Percentiles rank a stretch among this genome's conserved stretches.
phyloP scores from a whole-genome alignment of 2,888 invertebrate genomes.

The Dichetophora obliterata region DNA sequence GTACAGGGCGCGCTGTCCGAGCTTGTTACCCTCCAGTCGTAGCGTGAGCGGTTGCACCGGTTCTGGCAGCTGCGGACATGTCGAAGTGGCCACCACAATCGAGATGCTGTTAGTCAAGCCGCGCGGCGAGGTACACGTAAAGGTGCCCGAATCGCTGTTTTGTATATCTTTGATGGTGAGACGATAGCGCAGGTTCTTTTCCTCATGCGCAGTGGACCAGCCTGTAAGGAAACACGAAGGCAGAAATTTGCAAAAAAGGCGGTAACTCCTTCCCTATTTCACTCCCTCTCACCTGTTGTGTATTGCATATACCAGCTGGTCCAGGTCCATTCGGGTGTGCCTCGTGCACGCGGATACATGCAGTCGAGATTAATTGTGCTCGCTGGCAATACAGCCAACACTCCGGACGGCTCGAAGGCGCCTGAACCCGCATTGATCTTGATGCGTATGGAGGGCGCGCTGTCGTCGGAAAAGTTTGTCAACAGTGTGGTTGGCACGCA shows the following conservation, averaged over 20 bases:
- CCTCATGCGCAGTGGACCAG: conserved; percentile 71
- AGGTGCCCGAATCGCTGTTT: conserved; percentile 85
- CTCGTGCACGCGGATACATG: conserved; percentile 80
- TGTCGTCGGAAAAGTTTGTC: conserved; percentile 89
- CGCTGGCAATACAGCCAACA: conserved; percentile 84
- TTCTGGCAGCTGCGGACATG: conserved; percentile 76
- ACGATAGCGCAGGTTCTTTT: conserved; percentile 85
- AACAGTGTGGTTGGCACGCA: conserved; percentile 89
- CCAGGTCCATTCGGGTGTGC: conserved; percentile 92
- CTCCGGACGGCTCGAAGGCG: conserved; percentile 83
- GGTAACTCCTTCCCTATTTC: neutral
- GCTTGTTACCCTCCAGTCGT: conserved; percentile 81
- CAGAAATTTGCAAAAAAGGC: neutral
- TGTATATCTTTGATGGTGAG: conserved; percentile 86
- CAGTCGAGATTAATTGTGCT: conserved; percentile 84
- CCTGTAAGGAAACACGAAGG: conserved; percentile 54
- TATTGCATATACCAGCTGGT: conserved; percentile 84
- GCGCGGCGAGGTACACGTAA: conserved; percentile 85
- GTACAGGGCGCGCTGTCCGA: conserved; percentile 79
- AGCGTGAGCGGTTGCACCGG: conserved; percentile 76
- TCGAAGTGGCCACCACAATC: conserved; percentile 78
- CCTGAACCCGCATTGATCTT: conserved; percentile 84
- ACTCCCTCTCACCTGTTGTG: conserved; percentile 75
- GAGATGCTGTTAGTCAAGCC: conserved; percentile 76
- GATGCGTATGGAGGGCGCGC: conserved; percentile 85